Evolutionary conservation across 1,140 invertebrate species (phyloP).

Genomic region (Samia ricini): DNA sequence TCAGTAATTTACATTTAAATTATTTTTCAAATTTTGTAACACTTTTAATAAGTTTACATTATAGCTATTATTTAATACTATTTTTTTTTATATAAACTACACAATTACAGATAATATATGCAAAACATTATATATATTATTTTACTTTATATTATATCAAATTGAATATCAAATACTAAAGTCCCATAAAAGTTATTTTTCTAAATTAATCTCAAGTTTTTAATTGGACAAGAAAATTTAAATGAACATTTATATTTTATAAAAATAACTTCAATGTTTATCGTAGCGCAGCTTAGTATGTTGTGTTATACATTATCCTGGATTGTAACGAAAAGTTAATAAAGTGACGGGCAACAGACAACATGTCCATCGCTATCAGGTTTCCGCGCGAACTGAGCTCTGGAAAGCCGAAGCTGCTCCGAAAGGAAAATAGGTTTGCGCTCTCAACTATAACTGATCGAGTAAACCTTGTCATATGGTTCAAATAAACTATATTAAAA

Average conservation of each 20-base stretch:
- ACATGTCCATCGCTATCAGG: slow-evolving; percentile 10
- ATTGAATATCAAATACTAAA: too few relatives aligned
- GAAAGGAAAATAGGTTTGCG: not conserved
- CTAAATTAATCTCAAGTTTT: too few relatives aligned
- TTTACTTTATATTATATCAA: too few relatives aligned
- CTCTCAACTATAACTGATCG: not conserved
- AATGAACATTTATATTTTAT: too few relatives aligned
- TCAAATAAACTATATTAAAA: not conserved
- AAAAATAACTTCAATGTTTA: too few relatives aligned
- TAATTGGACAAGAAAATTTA: too few relatives aligned
- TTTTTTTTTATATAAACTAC: too few relatives aligned
- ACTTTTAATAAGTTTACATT: not conserved
- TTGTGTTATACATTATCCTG: not conserved
- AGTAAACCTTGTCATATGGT: not conserved
- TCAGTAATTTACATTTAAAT: too few relatives aligned
- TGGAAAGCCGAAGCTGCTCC: not conserved
- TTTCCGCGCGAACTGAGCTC: slow-evolving; percentile 20
- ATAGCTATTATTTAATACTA: not conserved
- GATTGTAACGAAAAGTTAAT: slow-evolving; percentile 1
- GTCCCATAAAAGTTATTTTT: too few relatives aligned
- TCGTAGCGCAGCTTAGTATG: not conserved
- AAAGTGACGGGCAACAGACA: not conserved
- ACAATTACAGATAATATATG: too few relatives aligned
- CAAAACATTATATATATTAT: too few relatives aligned
- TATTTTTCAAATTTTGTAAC: not conserved